These are phyloP conservation scores for Apodemia mormo DNA, from an alignment of 2,888 invertebrate species.

Conservation along the genomic window DNA sequence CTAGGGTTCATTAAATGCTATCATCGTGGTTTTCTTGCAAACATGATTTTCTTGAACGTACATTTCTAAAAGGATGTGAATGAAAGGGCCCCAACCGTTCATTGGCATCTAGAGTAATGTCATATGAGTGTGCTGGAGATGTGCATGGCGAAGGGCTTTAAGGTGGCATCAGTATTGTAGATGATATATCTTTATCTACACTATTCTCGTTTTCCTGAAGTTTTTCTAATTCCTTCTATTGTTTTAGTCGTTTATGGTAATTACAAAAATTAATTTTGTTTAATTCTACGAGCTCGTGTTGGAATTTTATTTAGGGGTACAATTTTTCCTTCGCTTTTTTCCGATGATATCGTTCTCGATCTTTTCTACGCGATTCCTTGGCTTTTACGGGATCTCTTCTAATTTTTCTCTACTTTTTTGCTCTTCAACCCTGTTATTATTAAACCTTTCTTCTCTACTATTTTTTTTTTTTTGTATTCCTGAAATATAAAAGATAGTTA, in stretches of 20 bases:
- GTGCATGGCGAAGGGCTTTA: background rate
- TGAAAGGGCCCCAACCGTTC: background rate
- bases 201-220: background rate
- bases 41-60: background rate
- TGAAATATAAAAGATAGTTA: no score
- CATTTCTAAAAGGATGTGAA: background rate
- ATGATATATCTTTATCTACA: background rate
- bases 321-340: no score
- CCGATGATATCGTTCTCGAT: conserved; percentile 2
- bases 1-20: background rate
- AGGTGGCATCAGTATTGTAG: background rate
- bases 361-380: no score
- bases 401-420: background rate
- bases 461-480: no score
- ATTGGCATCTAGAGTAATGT: background rate
- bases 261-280: background rate
- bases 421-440: no score
- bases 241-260: background rate
- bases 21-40: background rate
- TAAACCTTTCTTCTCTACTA: no score
- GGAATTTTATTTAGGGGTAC: background rate
- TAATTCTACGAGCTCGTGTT: background rate
- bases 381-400: background rate
- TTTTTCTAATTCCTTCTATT: no score
- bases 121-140: background rate